A percentile compares a stretch with the other conserved stretches of the same genome.
Evolutionary conservation across 2,797 vertebrate species (phyloP).

Genomic region (Pelodytes ibericus): DNA sequence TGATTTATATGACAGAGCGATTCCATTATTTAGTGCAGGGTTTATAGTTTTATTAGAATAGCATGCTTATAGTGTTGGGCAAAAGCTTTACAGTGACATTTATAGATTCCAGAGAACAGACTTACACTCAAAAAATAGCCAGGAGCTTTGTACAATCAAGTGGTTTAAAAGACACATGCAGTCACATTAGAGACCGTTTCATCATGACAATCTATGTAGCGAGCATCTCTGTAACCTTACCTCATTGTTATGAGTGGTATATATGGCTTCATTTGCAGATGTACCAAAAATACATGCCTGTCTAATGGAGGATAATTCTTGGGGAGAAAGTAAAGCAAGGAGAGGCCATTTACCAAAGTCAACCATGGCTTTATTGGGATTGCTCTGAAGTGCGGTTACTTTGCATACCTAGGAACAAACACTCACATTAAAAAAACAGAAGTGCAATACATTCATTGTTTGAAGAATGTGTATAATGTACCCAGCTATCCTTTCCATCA

Average conservation of each 20-base stretch:
- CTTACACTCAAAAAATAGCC: too few species aligned
- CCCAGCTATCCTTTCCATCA: background rate
- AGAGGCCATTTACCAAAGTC: conserved; percentile 95
- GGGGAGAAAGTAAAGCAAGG: conserved; percentile 87
- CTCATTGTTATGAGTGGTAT: conserved; percentile 86
- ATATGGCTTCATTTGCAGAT: conserved; percentile 91
- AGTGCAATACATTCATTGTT: background rate
- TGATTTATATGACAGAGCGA: too few species aligned
- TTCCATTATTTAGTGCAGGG: too few species aligned
- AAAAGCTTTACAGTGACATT: too few species aligned
- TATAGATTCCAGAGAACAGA: too few species aligned
- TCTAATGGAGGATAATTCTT: conserved; percentile 81
- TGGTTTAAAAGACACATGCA: too few species aligned
- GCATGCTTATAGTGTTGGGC: too few species aligned
- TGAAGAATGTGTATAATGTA: too few species aligned
- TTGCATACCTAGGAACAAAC: conserved; percentile 47
- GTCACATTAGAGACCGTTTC: too few species aligned
- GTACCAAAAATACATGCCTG: conserved; percentile 91
- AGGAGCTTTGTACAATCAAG: too few species aligned
- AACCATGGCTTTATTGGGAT: conserved; percentile 78
- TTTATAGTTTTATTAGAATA: too few species aligned
- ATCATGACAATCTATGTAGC: too few species aligned
- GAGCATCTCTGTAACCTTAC: conserved; percentile 69
- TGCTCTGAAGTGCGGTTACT: conserved; percentile 53
- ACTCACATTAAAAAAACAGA: conserved; percentile 15